These are phyloP conservation scores for Trachelus troglodyta DNA, from an alignment of 2,888 invertebrate species.

Conservation along the genomic window DNA sequence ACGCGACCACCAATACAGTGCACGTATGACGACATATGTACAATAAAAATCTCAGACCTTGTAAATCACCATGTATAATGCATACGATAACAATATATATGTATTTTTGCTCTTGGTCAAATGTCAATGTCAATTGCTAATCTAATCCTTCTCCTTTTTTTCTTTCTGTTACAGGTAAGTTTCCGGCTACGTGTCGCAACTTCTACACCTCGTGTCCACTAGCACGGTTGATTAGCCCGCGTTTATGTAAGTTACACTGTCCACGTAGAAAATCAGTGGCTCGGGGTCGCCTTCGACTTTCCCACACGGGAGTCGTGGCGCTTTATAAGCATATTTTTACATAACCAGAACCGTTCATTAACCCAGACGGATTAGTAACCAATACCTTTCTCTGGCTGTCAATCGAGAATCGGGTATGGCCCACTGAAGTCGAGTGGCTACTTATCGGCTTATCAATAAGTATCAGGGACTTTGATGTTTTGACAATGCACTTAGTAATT, in stretches of 20 bases:
- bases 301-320: neutral
- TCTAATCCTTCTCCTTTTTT: neutral
- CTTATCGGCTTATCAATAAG: neutral
- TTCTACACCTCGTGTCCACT: neutral
- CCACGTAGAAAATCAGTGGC: neutral
- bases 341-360: conserved; percentile 6
- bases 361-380: conserved; percentile 7
- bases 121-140: neutral
- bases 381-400: conserved; percentile 1
- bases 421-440: neutral
- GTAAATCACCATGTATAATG: neutral
- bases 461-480: conserved; percentile 1
- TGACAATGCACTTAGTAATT: conserved; percentile 4
- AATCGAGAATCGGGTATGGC: neutral
- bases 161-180: conserved; percentile 3
- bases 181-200: neutral
- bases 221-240: neutral
- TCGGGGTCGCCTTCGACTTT: neutral
- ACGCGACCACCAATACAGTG: neutral
- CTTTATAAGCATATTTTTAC: conserved; percentile 1
- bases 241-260: neutral
- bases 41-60: neutral
- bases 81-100: neutral
- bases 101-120: neutral
- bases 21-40: neutral